Percentiles rank a stretch among this genome's conserved stretches.
Evolutionary conservation across 2,113 vertebrate species (phyloP).

Genomic region (Psilopogon haemacephalus): DNA sequence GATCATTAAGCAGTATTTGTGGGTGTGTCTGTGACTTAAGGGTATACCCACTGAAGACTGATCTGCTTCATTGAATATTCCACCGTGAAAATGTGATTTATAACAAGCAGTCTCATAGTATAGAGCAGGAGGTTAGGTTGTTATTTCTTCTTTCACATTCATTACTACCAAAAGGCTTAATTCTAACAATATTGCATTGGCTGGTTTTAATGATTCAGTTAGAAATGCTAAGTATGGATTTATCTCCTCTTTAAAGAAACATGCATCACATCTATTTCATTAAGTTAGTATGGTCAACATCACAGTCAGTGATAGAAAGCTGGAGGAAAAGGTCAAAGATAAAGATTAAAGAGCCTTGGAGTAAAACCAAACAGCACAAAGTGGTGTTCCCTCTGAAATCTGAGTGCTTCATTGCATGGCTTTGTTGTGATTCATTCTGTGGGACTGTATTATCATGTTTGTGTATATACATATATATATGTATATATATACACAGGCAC

Average conservation of each 20-base stretch:
- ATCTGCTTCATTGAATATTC: neutral
- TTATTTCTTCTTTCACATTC: neutral
- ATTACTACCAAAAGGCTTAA: neutral
- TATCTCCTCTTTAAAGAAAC: neutral
- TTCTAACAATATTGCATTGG: neutral
- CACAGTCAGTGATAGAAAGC: neutral
- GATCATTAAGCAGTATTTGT: neutral
- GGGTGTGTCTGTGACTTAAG: neutral
- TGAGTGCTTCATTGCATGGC: neutral
- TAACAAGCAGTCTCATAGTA: neutral
- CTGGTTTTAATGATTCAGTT: neutral
- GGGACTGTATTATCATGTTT: neutral
- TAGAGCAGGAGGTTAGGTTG: neutral
- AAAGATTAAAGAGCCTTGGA: neutral
- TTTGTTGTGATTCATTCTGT: neutral
- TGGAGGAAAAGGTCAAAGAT: neutral
- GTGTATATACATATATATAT: fast-evolving
- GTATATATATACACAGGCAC: fast-evolving
- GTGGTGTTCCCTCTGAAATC: neutral
- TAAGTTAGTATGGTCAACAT: neutral
- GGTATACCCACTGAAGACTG: neutral
- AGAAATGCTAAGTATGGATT: neutral
- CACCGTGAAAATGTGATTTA: neutral
- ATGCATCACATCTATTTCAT: neutral
- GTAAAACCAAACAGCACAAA: neutral